Conservation (phyloP, 2,113 vertebrate genomes). For the Dromas ardeola region DNA sequence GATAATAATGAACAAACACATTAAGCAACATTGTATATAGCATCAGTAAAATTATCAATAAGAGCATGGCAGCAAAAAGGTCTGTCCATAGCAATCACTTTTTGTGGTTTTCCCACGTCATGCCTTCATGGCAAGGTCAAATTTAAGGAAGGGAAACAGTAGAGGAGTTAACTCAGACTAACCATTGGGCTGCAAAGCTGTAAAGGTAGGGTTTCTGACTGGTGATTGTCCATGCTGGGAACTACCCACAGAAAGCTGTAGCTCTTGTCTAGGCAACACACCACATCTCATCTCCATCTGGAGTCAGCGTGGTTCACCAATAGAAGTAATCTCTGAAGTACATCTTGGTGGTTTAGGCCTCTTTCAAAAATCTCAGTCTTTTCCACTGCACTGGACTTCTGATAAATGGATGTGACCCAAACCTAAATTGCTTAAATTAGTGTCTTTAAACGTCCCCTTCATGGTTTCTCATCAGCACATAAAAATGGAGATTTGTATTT, state of each 20-base stretch:
- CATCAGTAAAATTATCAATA: neutral
- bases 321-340: neutral
- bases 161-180: neutral
- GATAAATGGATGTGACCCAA: neutral
- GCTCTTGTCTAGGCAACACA: neutral
- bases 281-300: neutral
- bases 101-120: neutral
- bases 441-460: neutral
- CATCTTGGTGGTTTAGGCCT: neutral
- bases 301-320: neutral
- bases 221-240: neutral
- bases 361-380: neutral
- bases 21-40: neutral
- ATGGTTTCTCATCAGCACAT: neutral
- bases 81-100: neutral
- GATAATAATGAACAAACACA: neutral
- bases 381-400: neutral
- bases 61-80: neutral
- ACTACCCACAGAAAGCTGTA: neutral
- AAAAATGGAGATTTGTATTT: neutral
- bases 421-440: neutral
- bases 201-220: neutral
- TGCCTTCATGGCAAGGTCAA: neutral
- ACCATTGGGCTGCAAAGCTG: neutral
- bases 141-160: neutral